Base-by-base conservation (phyloP, 2,888 invertebrate species). In the Tachina lurida region DNA sequence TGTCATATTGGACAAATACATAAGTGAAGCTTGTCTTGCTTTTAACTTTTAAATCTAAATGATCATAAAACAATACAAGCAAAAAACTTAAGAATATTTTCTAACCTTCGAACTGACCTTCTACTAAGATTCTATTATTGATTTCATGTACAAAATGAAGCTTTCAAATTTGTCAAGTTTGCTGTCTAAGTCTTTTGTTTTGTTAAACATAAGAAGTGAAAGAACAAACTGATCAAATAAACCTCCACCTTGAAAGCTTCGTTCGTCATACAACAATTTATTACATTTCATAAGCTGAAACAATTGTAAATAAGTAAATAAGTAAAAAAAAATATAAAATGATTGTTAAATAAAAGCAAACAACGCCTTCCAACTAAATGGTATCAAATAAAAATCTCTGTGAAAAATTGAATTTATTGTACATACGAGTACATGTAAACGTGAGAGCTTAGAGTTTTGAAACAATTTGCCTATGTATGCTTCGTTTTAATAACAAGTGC, bases 301-400 rank as follows among this genome's bases (percentile, higher is more conserved):
- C 60, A 83, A 73, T 67, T 63, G n/a, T 31, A 31, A 31, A 1
- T 31, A 31, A 31, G 3, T 31, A 31, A 31, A 7, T 7, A 75
- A 54, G n/a, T n/a, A n/a, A n/a, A 45, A 58, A 41, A 45, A 60
- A 45, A 62, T 47, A 19, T 31, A 17, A 62, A 63, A 63, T 13
- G 45, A 45, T n/a, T 43, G 31, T 31, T 31, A 31, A 31, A 74
- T 52, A 22, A 71, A 58, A 7, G 13, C 70, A 63, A 67, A 13
- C 65, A 84, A 78, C 83, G 77, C 77, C 83, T 77, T 41, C 47
- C 43, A 77, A 63, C 41, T 43, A 65, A 49, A 47, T 65, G n/a
- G n/a, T 62, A 45, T n/a, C 9, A 43, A 60, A 13, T 5, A 54
- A 45, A 15, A 74, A 74, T 68, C 19, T 52, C 3, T 43, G 19